Evolutionary conservation across 2,113 vertebrate species (phyloP).

Genomic region (Mormyrus iriodes): DNA sequence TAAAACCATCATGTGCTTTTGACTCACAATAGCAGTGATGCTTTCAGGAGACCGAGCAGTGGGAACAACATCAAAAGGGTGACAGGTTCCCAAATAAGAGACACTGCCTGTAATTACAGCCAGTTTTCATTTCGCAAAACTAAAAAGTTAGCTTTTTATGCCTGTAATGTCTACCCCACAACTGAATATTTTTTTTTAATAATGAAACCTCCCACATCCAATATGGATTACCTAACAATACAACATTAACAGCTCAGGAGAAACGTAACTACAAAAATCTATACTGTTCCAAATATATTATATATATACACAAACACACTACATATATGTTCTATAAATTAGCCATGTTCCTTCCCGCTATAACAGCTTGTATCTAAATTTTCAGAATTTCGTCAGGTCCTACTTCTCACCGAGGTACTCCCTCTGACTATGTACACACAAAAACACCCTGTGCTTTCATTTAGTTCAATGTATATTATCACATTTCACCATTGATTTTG

Average conservation of each 20-base stretch:
- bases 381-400: not conserved
- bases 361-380: not conserved
- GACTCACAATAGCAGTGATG: constrained; percentile 54
- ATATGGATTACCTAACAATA: constrained; percentile 94
- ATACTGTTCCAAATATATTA: constrained; percentile 43
- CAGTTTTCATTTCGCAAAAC: not conserved
- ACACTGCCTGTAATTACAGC: not conserved
- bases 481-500: not conserved
- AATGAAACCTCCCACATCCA: constrained; percentile 71
- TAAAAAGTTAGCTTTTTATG: constrained; percentile 37
- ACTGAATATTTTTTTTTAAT: constrained; percentile 39
- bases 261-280: constrained; percentile 30
- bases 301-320: constrained; percentile 14
- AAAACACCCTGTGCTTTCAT: constrained; percentile 36
- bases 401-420: not conserved
- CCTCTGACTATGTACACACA: not conserved
- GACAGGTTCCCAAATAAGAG: not conserved
- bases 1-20: constrained; percentile 24
- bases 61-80: constrained; percentile 45
- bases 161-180: constrained; percentile 77
- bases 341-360: not conserved
- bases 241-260: constrained; percentile 29
- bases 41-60: constrained; percentile 45
- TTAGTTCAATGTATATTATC: not conserved
- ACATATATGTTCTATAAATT: constrained; percentile 13